A percentile compares a stretch with the other conserved stretches of the same genome.
phyloP scores from a whole-genome alignment of 1,140 invertebrate species.

The Solenopsis fugax region DNA sequence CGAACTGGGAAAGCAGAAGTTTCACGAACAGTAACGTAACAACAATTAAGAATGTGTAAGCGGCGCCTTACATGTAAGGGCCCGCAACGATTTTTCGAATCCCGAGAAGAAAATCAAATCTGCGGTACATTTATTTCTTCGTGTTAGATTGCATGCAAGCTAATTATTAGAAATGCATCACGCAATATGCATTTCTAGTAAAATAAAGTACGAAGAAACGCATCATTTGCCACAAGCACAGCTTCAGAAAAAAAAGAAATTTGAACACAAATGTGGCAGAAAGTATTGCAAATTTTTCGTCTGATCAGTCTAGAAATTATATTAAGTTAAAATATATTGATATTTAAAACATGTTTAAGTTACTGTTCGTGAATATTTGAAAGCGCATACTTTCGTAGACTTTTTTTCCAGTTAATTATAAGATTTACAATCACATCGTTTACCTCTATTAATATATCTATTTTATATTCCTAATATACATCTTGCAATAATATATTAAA shows the following conservation, averaged over 20 bases:
- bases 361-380: not conserved
- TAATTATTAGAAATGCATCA: not conserved
- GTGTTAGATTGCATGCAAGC: not conserved
- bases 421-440: slow-evolving; percentile 5
- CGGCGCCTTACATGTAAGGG: not conserved
- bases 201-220: not conserved
- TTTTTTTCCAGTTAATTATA: not conserved
- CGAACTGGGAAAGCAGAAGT: slow-evolving; percentile 13
- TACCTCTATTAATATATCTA: not conserved
- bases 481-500: not conserved
- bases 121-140: not conserved
- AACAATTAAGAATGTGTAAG: not conserved
- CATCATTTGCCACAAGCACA: too few relatives aligned
- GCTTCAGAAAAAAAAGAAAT: not conserved
- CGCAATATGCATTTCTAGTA: not conserved
- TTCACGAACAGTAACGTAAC: slow-evolving; percentile 45
- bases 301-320: too few relatives aligned
- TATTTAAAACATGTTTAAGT: not conserved
- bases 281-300: not conserved
- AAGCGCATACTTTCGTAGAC: not conserved
- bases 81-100: not conserved
- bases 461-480: not conserved
- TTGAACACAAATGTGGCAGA: not conserved
- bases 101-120: not conserved
- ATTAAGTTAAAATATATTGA: slow-evolving; percentile 2